A percentile compares a stretch with the other conserved stretches of the same genome.
These are phyloP conservation scores for Gasteruption jaculator DNA, from an alignment of 2,888 invertebrate species.

Conservation along the genomic window DNA sequence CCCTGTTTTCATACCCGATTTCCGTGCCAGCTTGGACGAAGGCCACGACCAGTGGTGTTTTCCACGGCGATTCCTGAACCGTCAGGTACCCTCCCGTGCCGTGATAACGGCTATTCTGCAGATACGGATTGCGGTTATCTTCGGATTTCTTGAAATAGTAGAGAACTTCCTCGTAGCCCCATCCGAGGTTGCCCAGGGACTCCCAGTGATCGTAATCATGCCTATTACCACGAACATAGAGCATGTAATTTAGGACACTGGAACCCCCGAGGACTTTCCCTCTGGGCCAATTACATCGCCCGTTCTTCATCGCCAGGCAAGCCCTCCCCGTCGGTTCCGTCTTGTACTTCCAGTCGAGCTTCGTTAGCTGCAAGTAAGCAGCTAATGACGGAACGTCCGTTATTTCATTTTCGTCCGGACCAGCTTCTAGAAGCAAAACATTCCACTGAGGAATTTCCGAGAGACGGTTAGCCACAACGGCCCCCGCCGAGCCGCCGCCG, in stretches of 20 bases:
- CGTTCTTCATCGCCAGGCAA: conserved; percentile 77
- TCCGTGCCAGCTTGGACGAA: conserved; percentile 79
- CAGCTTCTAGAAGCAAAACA: conserved; percentile 76
- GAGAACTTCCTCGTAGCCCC: conserved; percentile 80
- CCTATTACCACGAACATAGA: conserved; percentile 79
- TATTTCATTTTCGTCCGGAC: conserved; percentile 84
- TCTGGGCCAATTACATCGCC: conserved; percentile 82
- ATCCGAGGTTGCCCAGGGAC: conserved; percentile 77
- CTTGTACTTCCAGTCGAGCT: conserved; percentile 87
- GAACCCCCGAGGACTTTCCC: conserved; percentile 88
- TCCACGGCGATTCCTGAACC: conserved; percentile 81
- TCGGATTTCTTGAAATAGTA: conserved; percentile 88
- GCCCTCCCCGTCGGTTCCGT: conserved; percentile 78
- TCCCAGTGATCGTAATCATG: conserved; percentile 90
- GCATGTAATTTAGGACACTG: conserved; percentile 84
- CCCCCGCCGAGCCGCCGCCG: conserved; percentile 86
- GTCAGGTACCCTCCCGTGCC: conserved; percentile 71
- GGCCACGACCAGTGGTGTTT: conserved; percentile 75
- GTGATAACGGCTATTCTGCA: conserved; percentile 67
- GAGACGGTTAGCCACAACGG: conserved; percentile 78
- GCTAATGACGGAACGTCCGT: conserved; percentile 84
- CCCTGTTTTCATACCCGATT: conserved; percentile 78
- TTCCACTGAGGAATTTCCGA: conserved; percentile 75
- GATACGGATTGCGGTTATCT: conserved; percentile 82
- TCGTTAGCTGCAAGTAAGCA: conserved; percentile 79